Conservation (phyloP, 2,888 invertebrate genomes). For the Luperina testacea region DNA sequence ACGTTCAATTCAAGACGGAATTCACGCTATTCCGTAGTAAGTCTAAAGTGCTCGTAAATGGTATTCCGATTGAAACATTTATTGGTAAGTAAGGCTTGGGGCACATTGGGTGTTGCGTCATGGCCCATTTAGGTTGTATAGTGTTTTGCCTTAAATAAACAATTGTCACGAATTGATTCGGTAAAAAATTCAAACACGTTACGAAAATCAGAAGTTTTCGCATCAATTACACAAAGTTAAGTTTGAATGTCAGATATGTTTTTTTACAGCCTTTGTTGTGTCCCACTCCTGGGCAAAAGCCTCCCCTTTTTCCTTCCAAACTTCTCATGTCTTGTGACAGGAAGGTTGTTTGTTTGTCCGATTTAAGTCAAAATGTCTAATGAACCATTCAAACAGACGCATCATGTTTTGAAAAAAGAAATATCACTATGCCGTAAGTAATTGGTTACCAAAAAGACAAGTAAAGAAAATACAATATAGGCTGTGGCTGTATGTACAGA, state of each 20-base stretch:
- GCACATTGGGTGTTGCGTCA: constrained; percentile 22
- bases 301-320: too few species aligned
- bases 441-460: neutral
- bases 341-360: too few species aligned
- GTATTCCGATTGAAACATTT: constrained; percentile 51
- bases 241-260: neutral
- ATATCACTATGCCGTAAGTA: neutral
- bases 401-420: neutral
- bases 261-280: too few species aligned
- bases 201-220: neutral
- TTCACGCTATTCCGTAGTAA: constrained; percentile 23
- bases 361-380: neutral
- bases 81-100: constrained; percentile 24
- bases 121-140: neutral
- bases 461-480: neutral
- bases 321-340: too few species aligned
- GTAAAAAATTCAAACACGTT: neutral
- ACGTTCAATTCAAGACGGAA: constrained; percentile 35
- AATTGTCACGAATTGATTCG: neutral
- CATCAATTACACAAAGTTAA: neutral
- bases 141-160: neutral
- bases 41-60: constrained; percentile 49
- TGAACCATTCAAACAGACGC: neutral
- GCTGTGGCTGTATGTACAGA: neutral
- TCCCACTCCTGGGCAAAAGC: too few species aligned